These are phyloP conservation scores for Cuculus canorus DNA, from an alignment of 2,797 vertebrate species.

Conservation along the genomic window DNA sequence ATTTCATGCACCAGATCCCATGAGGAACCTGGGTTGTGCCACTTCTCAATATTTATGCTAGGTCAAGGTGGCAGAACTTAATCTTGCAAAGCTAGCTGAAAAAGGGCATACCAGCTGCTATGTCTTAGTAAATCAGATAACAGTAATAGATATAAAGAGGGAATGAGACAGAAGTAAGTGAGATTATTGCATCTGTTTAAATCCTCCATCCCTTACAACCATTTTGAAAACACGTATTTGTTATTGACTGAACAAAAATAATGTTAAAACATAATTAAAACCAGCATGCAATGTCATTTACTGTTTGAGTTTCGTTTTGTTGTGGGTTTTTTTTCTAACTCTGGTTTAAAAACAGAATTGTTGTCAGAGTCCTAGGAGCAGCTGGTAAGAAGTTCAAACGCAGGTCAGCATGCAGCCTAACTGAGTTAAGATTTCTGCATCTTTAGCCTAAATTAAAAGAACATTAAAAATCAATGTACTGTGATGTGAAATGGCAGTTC, in stretches of 20 bases:
- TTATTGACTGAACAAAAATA: slow-evolving; percentile 13
- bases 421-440: slow-evolving; percentile 73
- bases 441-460: slow-evolving; percentile 77
- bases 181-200: slow-evolving; percentile 70
- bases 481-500: slow-evolving; percentile 79
- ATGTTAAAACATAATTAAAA: slow-evolving; percentile 56
- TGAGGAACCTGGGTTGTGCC: slow-evolving; percentile 57
- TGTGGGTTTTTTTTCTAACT: not conserved
- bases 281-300: not conserved
- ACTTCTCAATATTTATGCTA: slow-evolving; percentile 69
- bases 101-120: slow-evolving; percentile 82
- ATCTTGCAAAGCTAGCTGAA: slow-evolving; percentile 64
- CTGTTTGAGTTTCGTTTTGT: not conserved
- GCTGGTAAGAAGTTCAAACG: slow-evolving; percentile 78
- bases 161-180: slow-evolving; percentile 70
- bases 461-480: slow-evolving; percentile 75
- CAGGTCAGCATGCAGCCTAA: slow-evolving; percentile 74
- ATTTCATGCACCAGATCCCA: slow-evolving; percentile 79
- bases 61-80: slow-evolving; percentile 83
- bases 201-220: slow-evolving; percentile 1
- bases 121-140: slow-evolving; percentile 81
- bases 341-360: not conserved
- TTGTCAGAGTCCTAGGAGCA: slow-evolving; percentile 40
- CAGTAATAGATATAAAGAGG: slow-evolving; percentile 81
- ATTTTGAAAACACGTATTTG: slow-evolving; percentile 32